Percentiles rank a stretch among this genome's conserved stretches.
These are phyloP conservation scores for Takifugu rubripes DNA, from an alignment of 2,797 vertebrate species.

Conservation along the genomic window DNA sequence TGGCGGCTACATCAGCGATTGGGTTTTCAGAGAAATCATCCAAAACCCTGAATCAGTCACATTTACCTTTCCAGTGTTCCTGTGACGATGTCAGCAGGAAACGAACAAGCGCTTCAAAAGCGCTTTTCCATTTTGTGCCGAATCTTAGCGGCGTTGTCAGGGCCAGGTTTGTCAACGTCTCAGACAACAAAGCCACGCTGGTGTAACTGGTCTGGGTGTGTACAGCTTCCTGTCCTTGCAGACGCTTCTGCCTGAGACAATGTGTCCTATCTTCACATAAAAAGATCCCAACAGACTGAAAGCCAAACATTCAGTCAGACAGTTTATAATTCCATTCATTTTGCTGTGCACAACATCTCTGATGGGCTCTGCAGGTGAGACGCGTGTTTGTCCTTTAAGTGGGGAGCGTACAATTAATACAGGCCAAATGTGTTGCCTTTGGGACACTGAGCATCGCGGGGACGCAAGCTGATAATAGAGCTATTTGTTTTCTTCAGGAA, in stretches of 20 bases:
- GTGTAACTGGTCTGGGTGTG: slow-evolving; percentile 62
- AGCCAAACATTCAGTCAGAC: slow-evolving; percentile 13
- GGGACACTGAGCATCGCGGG: slow-evolving; percentile 72
- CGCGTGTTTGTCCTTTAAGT: slow-evolving; percentile 27
- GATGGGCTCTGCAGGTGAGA: background rate
- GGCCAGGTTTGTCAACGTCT: slow-evolving; percentile 7
- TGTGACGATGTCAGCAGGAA: background rate
- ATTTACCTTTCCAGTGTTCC: background rate
- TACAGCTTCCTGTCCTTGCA: slow-evolving; percentile 9
- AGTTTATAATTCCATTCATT: background rate
- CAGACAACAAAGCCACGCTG: slow-evolving; percentile 12
- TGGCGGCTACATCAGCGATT: slow-evolving; percentile 1
- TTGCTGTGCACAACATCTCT: slow-evolving; percentile 14
- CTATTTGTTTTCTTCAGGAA: slow-evolving; percentile 80
- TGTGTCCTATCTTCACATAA: background rate
- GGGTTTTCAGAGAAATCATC: slow-evolving; percentile 1
- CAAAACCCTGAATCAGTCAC: background rate
- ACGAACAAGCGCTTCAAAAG: background rate
- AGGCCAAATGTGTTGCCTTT: slow-evolving; percentile 51
- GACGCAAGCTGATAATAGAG: slow-evolving; percentile 73
- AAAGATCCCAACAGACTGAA: background rate
- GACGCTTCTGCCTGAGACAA: too few species aligned
- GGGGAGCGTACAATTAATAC: slow-evolving; percentile 63
- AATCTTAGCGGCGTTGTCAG: background rate
- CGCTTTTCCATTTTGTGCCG: background rate